A percentile compares a stretch with the other conserved stretches of the same genome.
phyloP scores from a whole-genome alignment of 1,140 invertebrate species.

The Bicyclus anynana region DNA sequence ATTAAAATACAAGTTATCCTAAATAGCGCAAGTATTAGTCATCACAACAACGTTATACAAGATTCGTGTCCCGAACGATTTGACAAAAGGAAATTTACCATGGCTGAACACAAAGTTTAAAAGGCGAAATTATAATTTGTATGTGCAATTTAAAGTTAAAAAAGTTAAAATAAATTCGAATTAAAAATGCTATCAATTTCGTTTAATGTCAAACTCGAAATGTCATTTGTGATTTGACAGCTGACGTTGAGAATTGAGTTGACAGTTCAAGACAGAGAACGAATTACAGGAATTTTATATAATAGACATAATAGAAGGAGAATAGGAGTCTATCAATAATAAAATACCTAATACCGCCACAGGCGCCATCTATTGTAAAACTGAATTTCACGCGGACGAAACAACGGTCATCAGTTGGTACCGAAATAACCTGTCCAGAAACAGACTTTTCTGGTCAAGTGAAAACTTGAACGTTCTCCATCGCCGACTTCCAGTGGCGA shows the following conservation, averaged over 20 bases:
- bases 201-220: neutral
- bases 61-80: neutral
- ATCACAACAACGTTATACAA: slow-evolving; percentile 46
- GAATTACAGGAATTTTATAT: no score
- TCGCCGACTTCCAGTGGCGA: no score
- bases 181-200: neutral
- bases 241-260: neutral
- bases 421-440: no score
- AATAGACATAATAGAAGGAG: no score
- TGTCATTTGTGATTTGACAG: slow-evolving; percentile 16
- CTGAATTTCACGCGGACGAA: no score
- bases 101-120: slow-evolving; percentile 23
- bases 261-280: no score
- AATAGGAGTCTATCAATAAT: no score
- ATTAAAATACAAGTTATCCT: slow-evolving; percentile 30
- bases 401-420: no score
- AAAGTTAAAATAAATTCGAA: slow-evolving; percentile 2
- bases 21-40: slow-evolving; percentile 61
- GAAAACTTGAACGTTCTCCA: no score
- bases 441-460: no score
- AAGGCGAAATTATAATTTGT: slow-evolving; percentile 11
- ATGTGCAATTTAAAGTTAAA: slow-evolving; percentile 6
- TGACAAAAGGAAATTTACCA: slow-evolving; percentile 21
- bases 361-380: no score
- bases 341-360: no score